Base-by-base conservation (phyloP, 2,888 invertebrate species). In the Heliconius hortense region DNA sequence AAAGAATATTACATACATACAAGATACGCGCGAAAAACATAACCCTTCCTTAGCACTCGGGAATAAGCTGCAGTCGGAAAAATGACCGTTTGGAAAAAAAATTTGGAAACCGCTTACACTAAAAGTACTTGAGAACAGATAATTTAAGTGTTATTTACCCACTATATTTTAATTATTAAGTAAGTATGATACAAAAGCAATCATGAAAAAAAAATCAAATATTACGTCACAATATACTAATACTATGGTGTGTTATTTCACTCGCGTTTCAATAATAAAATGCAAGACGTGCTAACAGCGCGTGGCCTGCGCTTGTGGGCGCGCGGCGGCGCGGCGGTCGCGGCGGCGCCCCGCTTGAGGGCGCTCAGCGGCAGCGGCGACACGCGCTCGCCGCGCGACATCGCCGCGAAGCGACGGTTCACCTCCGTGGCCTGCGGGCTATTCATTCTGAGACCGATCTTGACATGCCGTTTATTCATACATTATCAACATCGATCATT, bases 321-420 rank as follows among this genome's bases (percentile, higher is more conserved):
- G 11, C 69, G 78, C 35, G 70, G 64, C 10, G 73, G 69, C 18
- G 18, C 48, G 48, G 53, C 80, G 60, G 73, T 77, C 48, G 18
- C 48, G 48, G 53, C 80, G 60, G 72, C 78, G 77, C 79, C 84
- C 15, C 78, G 80, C 69, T 77, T 78, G 31, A 84, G 79, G 63
- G 83, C 66, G 39, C 78, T 74, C 10, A 84, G 79, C 21, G 82
- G 79, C 68, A 77, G 43, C 2, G 84, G 84, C 2, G 85, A 75
- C 62, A 86, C 28, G 2, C 77, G 77, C 74, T 85, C 84, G 15
- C 86, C 86, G 60, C 85, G 84, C 2, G 83, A 79, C 73, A 86
- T 60, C 21, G 86, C 86, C 18, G 83, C 83, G 80, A 87, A 86
- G 5, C 85, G 85, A 10, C 87, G 86, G 73, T 84, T 84, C 72